Evolutionary conservation across 2,888 invertebrate genomes (phyloP), one percentile per base, ranked within the genome.

Genomic region (Diploptera punctata): DNA sequence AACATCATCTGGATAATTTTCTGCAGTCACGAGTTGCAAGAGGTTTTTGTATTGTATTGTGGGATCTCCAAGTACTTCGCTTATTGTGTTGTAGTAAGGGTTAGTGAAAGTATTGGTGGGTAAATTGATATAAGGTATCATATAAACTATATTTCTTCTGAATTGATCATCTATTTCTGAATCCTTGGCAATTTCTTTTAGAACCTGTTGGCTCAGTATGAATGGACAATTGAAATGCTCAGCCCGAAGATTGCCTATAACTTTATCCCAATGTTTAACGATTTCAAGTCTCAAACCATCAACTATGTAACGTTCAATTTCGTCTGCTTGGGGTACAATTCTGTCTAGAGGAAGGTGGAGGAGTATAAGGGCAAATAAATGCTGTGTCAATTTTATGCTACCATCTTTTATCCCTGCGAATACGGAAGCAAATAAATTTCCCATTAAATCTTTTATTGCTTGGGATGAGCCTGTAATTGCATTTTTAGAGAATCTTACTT

Each of bases 361-460:
- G 73, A 77, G 70, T 1, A 78, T 44, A 0, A 71, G 68, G 0
- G 76, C 77, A 13, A 78, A 73, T 5, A 77, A 72, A 21, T 77
- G 76, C 61, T 78, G 77, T 9, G 75, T 77, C 19, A 78, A 52
- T 3, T 60, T 21, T 5, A 78, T 43, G 10, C 60, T 57, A 3
- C 73, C 74, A 10, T 74, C 68, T 18, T 68, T 38, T 21, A 78
- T 67, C 0, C 67, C 69, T 3, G 70, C 18, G 69, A 76, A 77
- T 1, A 78, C 73, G 7, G 67, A 43, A 0, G 77, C 73, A 29
- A 77, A 76, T 43, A 75, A 75, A 21, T 67, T 71, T 16, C 78
- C 78, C 60, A 75, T 52, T 21, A 49, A 9, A 1, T n/a, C 57
- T 16, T 57, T 57, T 19, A 57, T 19, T 0, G 21, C 16, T 13